Evolutionary conservation across 2,113 vertebrate genomes (phyloP), one percentile per base, ranked within the genome.

Genomic region (Mastomys natalensis): DNA sequence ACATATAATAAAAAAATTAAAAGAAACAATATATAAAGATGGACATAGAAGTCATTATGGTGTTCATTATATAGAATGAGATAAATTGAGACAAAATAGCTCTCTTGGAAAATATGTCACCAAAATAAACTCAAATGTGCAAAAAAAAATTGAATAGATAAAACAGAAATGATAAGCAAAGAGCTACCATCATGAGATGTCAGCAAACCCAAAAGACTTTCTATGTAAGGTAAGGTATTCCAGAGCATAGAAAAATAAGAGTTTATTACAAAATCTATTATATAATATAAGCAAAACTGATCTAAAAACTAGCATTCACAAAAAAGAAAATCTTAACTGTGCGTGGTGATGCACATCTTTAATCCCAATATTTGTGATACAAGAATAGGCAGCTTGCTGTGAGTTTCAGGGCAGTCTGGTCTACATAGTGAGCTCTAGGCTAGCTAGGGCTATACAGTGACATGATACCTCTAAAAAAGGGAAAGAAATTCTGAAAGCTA

Each of bases 251-350:
- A 72, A 88, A 94, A 93, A 95, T 62, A 80, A 26, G 31, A 55
- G n/a, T 34, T 89, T 76, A 43, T 43, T 89, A 70, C 2, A 94
- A 94, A 73, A 92, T 74, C n/a, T 40, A 87, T 89, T 90, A 58
- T 86, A 48, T 73, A 73, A 89, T 5, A 34, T 64, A 68, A 91
- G 15, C 0, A 22, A 53, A 94, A 93, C 15, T 89, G 48, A 73
- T 78, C 84, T 40, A 62, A 95, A 92, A 95, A 91, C 74, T 94
- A 90, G 80, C 45, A 92, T 40, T 82, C 17, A 80, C 29, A 87
- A 58, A 93, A 58, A 81, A 37, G 48, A 51, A 81, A 81, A 40
- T 58, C 37, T 82, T 82, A 82, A 58, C 15, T 82, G 80, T 37
- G 53, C 5, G 10, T 15, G 21, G 53, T 58, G 37, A 37, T 3